phyloP scores from a whole-genome alignment of 2,113 vertebrate species.

The Regulus satrapa region DNA sequence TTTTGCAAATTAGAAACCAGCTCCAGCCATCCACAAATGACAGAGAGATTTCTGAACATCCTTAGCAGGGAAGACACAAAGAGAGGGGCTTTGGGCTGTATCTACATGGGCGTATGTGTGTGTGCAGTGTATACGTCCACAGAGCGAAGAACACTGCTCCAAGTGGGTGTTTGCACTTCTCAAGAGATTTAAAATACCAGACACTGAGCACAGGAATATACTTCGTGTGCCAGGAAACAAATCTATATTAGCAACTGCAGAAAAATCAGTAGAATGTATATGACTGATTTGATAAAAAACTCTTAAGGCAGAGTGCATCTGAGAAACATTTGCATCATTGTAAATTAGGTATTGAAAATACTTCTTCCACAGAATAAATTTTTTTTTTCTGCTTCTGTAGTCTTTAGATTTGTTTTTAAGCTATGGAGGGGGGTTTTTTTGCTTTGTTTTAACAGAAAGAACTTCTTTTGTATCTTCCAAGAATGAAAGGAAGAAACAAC shows the following conservation, averaged over 20 bases:
- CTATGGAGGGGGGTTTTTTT: neutral
- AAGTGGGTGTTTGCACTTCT: neutral
- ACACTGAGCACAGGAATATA: neutral
- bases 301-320: neutral
- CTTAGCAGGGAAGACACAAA: neutral
- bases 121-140: neutral
- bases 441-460: neutral
- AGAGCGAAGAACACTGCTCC: neutral
- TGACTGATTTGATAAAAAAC: neutral
- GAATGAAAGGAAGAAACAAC: neutral
- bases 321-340: neutral
- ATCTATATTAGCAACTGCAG: neutral
- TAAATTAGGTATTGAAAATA: neutral
- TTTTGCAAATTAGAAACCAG: neutral
- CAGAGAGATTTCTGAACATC: neutral
- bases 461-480: neutral
- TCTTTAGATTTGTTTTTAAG: neutral
- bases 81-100: neutral
- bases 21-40: neutral
- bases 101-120: rapidly evolving
- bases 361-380: neutral
- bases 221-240: neutral
- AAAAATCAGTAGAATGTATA: neutral
- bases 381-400: neutral
- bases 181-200: neutral